These are phyloP conservation scores for Scaptomyza flava DNA, from an alignment of 2,888 invertebrate genomes.

Conservation along the genomic window DNA sequence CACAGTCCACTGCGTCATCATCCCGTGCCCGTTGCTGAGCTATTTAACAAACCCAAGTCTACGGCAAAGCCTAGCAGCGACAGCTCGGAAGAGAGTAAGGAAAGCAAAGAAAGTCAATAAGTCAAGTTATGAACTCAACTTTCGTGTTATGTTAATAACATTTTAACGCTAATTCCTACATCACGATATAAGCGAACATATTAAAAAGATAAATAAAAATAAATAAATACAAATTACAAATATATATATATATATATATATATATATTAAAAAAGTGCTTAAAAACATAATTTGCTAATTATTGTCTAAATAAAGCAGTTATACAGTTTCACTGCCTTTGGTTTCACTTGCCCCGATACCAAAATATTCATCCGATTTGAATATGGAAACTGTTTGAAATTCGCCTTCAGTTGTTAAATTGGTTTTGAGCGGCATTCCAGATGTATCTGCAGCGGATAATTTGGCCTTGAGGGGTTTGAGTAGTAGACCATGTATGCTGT, in stretches of 20 bases:
- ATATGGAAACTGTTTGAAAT: constrained; percentile 81
- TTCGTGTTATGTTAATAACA: background rate
- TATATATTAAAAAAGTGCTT: constrained; percentile 31
- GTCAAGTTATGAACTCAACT: background rate
- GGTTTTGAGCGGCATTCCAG: constrained; percentile 34
- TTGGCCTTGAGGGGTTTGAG: constrained; percentile 86
- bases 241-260: constrained; percentile 1
- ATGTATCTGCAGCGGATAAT: constrained; percentile 38
- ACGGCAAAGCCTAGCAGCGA: constrained; percentile 8
- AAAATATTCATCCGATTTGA: constrained; percentile 82
- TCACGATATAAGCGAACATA: constrained; percentile 20
- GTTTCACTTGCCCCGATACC: constrained; percentile 18
- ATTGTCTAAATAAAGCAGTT: constrained; percentile 14
- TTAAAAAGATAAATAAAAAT: constrained; percentile 17
- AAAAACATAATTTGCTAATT: constrained; percentile 29
- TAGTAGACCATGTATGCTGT: constrained; percentile 86
- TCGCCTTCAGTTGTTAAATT: constrained; percentile 75
- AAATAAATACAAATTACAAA: constrained; percentile 23
- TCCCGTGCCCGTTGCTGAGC: constrained; percentile 79
- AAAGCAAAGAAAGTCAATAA: constrained; percentile 19
- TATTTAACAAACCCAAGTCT: constrained; percentile 63
- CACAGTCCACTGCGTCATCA: constrained; percentile 54
- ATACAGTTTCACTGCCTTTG: background rate
- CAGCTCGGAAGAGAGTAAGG: constrained; percentile 53
- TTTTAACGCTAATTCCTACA: constrained; percentile 13